Evolutionary conservation across 1,140 invertebrate genomes (phyloP).

Genomic region (Caenorhabditis tropicalis): DNA sequence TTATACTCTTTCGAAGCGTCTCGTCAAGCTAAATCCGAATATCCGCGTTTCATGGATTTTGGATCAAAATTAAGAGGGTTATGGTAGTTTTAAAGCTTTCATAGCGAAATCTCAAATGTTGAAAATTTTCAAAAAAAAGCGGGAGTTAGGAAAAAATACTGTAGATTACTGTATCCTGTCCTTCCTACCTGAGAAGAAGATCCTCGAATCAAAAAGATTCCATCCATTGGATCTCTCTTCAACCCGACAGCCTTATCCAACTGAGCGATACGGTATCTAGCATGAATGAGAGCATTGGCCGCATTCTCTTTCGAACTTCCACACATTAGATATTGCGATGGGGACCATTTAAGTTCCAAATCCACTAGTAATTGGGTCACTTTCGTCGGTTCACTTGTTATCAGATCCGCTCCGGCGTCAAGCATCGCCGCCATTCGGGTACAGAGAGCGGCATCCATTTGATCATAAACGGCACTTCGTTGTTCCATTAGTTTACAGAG

Average conservation of each 20-base stretch:
- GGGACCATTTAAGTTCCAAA: conserved; percentile 5
- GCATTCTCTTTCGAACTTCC: not conserved
- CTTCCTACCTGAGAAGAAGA: not conserved
- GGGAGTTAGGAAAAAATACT: not conserved
- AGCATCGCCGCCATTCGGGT: not conserved
- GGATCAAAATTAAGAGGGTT: too few species aligned
- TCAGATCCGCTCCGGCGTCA: not conserved
- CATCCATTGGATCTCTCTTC: not conserved
- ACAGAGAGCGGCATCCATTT: not conserved
- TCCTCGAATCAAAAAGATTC: not conserved
- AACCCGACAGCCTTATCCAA: conserved; percentile 8
- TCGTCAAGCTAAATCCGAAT: too few species aligned
- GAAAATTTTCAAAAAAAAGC: not conserved
- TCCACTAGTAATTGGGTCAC: not conserved
- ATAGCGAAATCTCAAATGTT: too few species aligned
- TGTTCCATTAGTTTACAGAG: conserved; percentile 4
- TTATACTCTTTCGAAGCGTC: too few species aligned
- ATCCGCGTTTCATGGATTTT: too few species aligned
- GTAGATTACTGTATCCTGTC: too few species aligned
- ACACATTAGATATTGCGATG: conserved; percentile 8
- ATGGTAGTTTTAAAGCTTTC: too few species aligned
- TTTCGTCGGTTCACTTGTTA: not conserved
- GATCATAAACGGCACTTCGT: not conserved
- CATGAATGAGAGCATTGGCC: conserved; percentile 10
- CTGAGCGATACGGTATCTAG: not conserved